Conservation (phyloP, 2,888 invertebrate genomes). For the Trisateles emortualis region DNA sequence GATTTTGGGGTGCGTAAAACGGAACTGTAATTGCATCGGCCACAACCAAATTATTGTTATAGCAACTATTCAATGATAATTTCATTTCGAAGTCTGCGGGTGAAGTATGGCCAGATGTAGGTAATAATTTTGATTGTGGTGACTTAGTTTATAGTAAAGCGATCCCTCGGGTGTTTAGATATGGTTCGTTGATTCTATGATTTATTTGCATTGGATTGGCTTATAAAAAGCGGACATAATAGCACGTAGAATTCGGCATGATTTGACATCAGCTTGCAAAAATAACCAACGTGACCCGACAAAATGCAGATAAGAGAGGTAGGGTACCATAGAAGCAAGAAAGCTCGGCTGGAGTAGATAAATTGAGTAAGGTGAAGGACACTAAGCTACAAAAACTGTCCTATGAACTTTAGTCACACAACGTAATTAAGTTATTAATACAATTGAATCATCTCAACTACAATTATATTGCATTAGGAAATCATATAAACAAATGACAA, state of each 20-base stretch:
- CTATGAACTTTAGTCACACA: too few species aligned
- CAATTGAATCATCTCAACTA: too few species aligned
- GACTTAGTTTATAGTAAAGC: conserved; percentile 33
- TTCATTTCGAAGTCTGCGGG: conserved; percentile 74
- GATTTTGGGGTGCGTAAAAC: conserved; percentile 81
- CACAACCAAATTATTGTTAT: conserved; percentile 81
- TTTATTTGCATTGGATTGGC: conserved; percentile 29
- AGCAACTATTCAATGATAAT: conserved; percentile 82
- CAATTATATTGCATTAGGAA: too few species aligned
- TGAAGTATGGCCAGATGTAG: conserved; percentile 55
- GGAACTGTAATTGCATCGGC: conserved; percentile 83
- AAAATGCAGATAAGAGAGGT: too few species aligned
- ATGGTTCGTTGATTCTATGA: conserved; percentile 29
- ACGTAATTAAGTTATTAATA: too few species aligned
- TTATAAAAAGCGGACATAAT: background rate
- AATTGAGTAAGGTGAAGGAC: too few species aligned
- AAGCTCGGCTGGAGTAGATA: too few species aligned
- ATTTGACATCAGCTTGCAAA: too few species aligned
- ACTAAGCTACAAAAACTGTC: too few species aligned
- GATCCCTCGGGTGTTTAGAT: conserved; percentile 38
- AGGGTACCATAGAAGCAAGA: too few species aligned
- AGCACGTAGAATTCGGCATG: background rate
- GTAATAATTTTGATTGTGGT: conserved; percentile 53
- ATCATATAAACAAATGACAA: background rate
- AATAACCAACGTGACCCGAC: too few species aligned